Evolutionary conservation across 1,140 invertebrate species (phyloP).

Genomic region (Drosophila suzukii): DNA sequence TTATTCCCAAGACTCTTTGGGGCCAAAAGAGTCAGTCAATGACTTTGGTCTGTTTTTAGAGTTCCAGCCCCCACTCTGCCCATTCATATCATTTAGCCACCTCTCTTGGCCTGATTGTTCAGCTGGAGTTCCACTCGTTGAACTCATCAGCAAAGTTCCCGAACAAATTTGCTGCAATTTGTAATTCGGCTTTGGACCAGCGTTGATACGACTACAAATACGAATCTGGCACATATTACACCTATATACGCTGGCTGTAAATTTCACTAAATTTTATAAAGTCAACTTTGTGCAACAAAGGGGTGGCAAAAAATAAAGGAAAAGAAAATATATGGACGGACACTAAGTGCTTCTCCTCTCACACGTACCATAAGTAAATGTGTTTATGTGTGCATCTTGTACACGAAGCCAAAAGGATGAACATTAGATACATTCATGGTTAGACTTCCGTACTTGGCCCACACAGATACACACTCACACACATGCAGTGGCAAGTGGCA

Average conservation of each 20-base stretch:
- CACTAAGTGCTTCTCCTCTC: slow-evolving; percentile 74
- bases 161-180: slow-evolving; percentile 79
- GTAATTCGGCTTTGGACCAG: slow-evolving; percentile 70
- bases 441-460: slow-evolving; percentile 63
- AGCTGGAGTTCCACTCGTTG: slow-evolving; percentile 25
- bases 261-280: slow-evolving; percentile 82
- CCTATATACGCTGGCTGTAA: slow-evolving; percentile 73
- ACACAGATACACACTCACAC: slow-evolving; percentile 22
- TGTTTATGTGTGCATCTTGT: slow-evolving; percentile 63
- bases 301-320: slow-evolving; percentile 5
- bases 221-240: slow-evolving; percentile 61
- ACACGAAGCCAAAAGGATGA: slow-evolving; percentile 76
- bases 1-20: slow-evolving; percentile 44
- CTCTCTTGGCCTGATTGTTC: slow-evolving; percentile 37
- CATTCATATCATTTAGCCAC: slow-evolving; percentile 2
- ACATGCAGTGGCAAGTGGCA: slow-evolving; percentile 62
- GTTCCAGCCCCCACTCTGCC: too few species aligned
- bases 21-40: slow-evolving; percentile 54
- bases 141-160: slow-evolving; percentile 59
- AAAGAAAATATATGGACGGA: slow-evolving; percentile 37
- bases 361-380: slow-evolving; percentile 78
- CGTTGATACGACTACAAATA: slow-evolving; percentile 62
- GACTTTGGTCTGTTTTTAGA: slow-evolving; percentile 30
- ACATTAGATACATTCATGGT: slow-evolving; percentile 81
- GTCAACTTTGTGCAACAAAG: slow-evolving; percentile 59